These are phyloP conservation scores for Drosophila ezoana DNA, from an alignment of 2,888 invertebrate species.

Conservation along the genomic window DNA sequence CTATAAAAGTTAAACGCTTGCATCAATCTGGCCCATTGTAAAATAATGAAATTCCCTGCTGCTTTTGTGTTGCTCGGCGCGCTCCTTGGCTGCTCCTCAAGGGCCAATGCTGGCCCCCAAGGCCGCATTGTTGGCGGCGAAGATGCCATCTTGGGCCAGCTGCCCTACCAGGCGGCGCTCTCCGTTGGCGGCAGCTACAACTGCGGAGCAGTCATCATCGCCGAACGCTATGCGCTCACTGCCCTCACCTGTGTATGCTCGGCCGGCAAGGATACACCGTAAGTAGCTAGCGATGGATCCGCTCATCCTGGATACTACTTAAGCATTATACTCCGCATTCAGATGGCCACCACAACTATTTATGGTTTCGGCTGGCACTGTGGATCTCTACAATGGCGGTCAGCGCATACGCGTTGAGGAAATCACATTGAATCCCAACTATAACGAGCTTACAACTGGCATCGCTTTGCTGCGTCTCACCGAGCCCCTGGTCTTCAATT, in stretches of 20 bases:
- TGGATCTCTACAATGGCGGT: slow-evolving; percentile 78
- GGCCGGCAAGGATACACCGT: slow-evolving; percentile 68
- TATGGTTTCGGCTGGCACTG: slow-evolving; percentile 78
- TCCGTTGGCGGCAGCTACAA: slow-evolving; percentile 62
- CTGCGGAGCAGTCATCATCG: slow-evolving; percentile 82
- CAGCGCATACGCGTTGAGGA: slow-evolving; percentile 54
- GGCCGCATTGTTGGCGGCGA: slow-evolving; percentile 82
- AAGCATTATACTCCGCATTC: not conserved
- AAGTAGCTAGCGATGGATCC: slow-evolving; percentile 39
- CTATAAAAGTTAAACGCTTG: slow-evolving; percentile 51
- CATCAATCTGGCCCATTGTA: slow-evolving; percentile 8
- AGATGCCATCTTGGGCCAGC: slow-evolving; percentile 79
- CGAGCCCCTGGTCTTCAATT: slow-evolving; percentile 50
- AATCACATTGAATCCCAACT: slow-evolving; percentile 64
- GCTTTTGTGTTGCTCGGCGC: slow-evolving; percentile 34
- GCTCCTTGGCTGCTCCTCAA: slow-evolving; percentile 24
- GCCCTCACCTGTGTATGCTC: slow-evolving; percentile 81
- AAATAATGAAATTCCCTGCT: slow-evolving; percentile 36
- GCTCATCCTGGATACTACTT: not conserved
- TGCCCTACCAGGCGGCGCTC: slow-evolving; percentile 83
- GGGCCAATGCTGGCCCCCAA: slow-evolving; percentile 49
- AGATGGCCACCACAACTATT: slow-evolving; percentile 79
- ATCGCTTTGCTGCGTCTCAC: slow-evolving; percentile 74
- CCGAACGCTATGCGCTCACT: slow-evolving; percentile 79
- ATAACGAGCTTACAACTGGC: slow-evolving; percentile 69